phyloP scores from a whole-genome alignment of 1,140 invertebrate genomes.

The Hyles euphorbiae region DNA sequence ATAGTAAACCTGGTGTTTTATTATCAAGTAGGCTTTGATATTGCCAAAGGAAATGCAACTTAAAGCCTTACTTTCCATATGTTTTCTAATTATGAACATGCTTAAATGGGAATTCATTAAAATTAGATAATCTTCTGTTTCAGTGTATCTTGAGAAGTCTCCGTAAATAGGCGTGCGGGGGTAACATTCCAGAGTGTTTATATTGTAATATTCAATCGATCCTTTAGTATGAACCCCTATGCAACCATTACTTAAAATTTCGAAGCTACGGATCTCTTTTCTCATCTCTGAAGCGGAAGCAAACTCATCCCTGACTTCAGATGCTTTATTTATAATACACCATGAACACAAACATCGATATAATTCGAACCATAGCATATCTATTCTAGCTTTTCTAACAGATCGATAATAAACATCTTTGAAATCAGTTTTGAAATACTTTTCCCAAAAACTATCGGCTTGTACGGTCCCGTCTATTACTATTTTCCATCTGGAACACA shows the following conservation, averaged over 20 bases:
- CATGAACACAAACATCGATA: slow-evolving; percentile 46
- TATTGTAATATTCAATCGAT: slow-evolving; percentile 44
- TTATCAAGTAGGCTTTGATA: slow-evolving; percentile 38
- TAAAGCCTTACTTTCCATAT: slow-evolving; percentile 10
- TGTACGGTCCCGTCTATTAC: slow-evolving; percentile 37
- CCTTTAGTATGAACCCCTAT: slow-evolving; percentile 41
- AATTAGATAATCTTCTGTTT: slow-evolving; percentile 34
- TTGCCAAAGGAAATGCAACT: slow-evolving; percentile 26
- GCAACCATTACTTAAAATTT: slow-evolving; percentile 31
- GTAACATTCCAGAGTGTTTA: slow-evolving; percentile 26
- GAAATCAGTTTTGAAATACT: slow-evolving; percentile 40
- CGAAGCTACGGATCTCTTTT: slow-evolving; percentile 38
- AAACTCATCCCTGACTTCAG: slow-evolving; percentile 38
- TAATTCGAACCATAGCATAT: slow-evolving; percentile 33
- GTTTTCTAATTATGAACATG: slow-evolving; percentile 32
- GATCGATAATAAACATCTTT: slow-evolving; percentile 26
- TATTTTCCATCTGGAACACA: slow-evolving; percentile 39
- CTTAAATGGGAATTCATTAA: slow-evolving; percentile 31
- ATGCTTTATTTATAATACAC: slow-evolving; percentile 31
- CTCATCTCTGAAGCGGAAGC: slow-evolving; percentile 26
- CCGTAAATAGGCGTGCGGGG: slow-evolving; percentile 28
- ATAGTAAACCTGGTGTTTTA: slow-evolving; percentile 35
- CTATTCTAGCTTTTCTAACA: slow-evolving; percentile 22
- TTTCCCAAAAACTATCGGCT: slow-evolving; percentile 36
- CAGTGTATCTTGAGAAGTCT: slow-evolving; percentile 35